Conservation (phyloP, 2,888 invertebrate species). For the Serripes groenlandicus region DNA sequence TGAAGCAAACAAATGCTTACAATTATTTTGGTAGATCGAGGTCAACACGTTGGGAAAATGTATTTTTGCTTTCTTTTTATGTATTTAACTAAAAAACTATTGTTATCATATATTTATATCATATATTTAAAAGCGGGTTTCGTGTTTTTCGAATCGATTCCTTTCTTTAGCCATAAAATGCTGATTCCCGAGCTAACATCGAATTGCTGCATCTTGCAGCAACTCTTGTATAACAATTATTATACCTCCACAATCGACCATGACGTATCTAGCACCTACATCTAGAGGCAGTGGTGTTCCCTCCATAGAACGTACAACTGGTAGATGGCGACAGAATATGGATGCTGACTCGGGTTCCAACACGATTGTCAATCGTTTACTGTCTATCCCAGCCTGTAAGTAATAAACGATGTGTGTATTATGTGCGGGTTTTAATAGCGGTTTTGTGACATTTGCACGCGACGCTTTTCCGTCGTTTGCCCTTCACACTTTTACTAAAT, state of each 20-base stretch:
- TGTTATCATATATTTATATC: not conserved
- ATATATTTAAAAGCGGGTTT: not conserved
- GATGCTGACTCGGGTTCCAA: conserved; percentile 6
- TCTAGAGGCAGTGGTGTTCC: not conserved
- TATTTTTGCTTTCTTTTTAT: not conserved
- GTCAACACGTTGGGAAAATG: not conserved
- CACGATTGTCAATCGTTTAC: not conserved
- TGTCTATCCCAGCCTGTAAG: conserved; percentile 1
- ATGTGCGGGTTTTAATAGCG: too few species aligned
- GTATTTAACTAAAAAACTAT: not conserved
- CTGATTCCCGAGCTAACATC: not conserved
- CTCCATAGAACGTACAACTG: not conserved
- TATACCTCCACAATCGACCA: not conserved
- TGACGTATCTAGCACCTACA: not conserved
- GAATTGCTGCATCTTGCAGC: not conserved
- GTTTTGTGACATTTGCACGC: too few species aligned
- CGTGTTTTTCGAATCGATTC: not conserved
- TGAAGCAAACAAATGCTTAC: too few species aligned
- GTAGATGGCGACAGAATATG: not conserved
- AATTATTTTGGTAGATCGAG: too few species aligned
- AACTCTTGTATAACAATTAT: not conserved
- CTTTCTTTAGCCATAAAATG: not conserved
- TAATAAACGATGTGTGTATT: too few species aligned
- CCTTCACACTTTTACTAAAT: too few species aligned
- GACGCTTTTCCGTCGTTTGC: too few species aligned